phyloP scores from a whole-genome alignment of 2,797 vertebrate genomes.

The Hemitrygon akajei region DNA sequence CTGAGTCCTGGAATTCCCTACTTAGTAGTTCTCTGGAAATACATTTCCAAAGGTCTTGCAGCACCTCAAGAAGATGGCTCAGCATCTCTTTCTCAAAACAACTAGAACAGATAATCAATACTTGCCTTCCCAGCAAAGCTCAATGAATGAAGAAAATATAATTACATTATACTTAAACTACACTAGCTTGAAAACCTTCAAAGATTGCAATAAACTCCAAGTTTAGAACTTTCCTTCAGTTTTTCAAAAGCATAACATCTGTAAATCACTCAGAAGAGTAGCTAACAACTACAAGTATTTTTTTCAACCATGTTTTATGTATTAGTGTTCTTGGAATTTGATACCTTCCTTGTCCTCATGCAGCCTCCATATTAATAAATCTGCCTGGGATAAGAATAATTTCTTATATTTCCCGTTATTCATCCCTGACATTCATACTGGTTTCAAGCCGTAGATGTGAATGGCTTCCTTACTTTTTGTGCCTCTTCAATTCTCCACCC shows the following conservation, averaged over 20 bases:
- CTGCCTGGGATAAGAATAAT: not conserved
- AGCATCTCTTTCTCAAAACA: no score
- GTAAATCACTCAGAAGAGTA: not conserved
- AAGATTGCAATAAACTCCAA: not conserved
- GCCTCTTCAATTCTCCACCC: not conserved
- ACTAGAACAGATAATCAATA: no score
- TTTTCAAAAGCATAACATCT: not conserved
- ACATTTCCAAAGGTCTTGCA: no score
- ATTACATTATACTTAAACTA: not conserved
- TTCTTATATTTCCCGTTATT: not conserved
- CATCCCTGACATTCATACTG: not conserved
- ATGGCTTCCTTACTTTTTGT: not conserved
- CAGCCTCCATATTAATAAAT: not conserved
- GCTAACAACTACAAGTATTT: not conserved
- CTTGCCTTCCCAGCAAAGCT: no score
- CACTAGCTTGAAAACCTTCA: not conserved
- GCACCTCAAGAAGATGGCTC: no score
- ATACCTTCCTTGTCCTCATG: not conserved
- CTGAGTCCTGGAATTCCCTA: no score
- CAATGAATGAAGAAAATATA: no score
- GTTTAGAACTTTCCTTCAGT: not conserved
- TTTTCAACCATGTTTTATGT: not conserved
- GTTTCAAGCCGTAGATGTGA: not conserved
- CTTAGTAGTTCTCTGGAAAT: no score
- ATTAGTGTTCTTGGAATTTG: not conserved